Evolutionary conservation across 2,888 invertebrate genomes (phyloP).

Genomic region (Dryocosmus kuriphilus): DNA sequence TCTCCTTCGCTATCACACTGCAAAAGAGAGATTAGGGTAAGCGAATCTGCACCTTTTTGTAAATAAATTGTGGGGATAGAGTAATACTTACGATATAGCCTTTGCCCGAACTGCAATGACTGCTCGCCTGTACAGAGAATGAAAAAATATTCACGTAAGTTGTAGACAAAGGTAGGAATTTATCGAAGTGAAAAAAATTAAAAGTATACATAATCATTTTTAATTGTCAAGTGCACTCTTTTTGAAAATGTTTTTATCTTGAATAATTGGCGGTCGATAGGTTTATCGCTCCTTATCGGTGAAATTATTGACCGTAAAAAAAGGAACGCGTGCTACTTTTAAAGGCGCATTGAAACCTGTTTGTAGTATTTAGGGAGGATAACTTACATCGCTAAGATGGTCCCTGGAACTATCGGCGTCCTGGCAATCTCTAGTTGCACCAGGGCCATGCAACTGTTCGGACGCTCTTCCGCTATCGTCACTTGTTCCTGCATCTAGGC

Average conservation of each 20-base stretch:
- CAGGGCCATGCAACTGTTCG: slow-evolving; percentile 87
- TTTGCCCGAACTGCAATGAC: slow-evolving; percentile 95
- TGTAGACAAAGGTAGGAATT: neutral
- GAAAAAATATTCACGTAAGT: slow-evolving; percentile 35
- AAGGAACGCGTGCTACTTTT: slow-evolving; percentile 8
- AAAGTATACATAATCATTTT: slow-evolving; percentile 7
- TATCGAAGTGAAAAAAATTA: slow-evolving; percentile 9
- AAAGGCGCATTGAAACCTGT: neutral
- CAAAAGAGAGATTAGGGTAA: slow-evolving; percentile 73
- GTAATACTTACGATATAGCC: slow-evolving; percentile 94
- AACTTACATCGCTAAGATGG: slow-evolving; percentile 91
- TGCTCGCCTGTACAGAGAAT: slow-evolving; percentile 87
- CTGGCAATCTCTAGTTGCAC: slow-evolving; percentile 79
- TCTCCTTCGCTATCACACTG: slow-evolving; percentile 97
- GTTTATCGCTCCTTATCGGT: slow-evolving; percentile 11
- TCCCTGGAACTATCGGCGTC: slow-evolving; percentile 91
- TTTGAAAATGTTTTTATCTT: slow-evolving; percentile 26
- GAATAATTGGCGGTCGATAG: slow-evolving; percentile 3
- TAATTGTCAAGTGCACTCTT: neutral
- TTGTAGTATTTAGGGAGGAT: neutral
- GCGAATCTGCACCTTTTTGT: slow-evolving; percentile 49
- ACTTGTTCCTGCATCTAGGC: slow-evolving; percentile 90
- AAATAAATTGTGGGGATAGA: slow-evolving; percentile 48
- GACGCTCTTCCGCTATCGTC: slow-evolving; percentile 91
- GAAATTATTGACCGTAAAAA: slow-evolving; percentile 7